Conservation (phyloP, 2,888 invertebrate genomes). For the Hipparchia semele region DNA sequence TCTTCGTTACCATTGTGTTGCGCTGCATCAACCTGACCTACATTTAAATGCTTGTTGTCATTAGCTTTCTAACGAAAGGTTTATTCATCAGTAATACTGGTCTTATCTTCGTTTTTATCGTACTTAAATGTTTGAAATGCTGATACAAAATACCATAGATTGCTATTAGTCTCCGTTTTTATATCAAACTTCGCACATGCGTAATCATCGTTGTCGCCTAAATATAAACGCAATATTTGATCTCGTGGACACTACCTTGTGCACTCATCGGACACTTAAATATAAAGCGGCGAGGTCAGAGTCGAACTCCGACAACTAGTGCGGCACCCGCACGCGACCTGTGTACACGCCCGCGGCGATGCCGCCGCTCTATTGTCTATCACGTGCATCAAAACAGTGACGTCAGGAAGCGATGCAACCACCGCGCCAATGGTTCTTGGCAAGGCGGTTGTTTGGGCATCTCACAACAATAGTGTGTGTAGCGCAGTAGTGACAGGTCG, state of each 20-base stretch:
- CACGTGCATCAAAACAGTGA: constrained; percentile 70
- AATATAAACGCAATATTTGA: constrained; percentile 71
- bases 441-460: constrained; percentile 66
- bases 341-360: constrained; percentile 73
- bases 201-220: constrained; percentile 62
- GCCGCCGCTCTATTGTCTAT: constrained; percentile 66
- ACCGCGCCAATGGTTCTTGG: constrained; percentile 78
- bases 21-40: constrained; percentile 17
- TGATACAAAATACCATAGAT: constrained; percentile 2
- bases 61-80: constrained; percentile 6
- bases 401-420: constrained; percentile 71
- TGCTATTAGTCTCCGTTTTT: constrained; percentile 2
- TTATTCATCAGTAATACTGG: background rate
- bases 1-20: constrained; percentile 13
- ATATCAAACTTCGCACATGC: constrained; percentile 46
- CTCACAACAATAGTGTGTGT: constrained; percentile 63
- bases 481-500: constrained; percentile 66
- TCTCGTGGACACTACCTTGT: constrained; percentile 70
- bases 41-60: constrained; percentile 16
- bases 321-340: constrained; percentile 73
- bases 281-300: constrained; percentile 81
- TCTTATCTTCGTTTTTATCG: background rate
- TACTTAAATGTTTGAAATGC: background rate
- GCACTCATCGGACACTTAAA: constrained; percentile 75
- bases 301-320: constrained; percentile 62